Evolutionary conservation across 2,888 invertebrate species (phyloP).

Genomic region (Dicranocentrus wangi): DNA sequence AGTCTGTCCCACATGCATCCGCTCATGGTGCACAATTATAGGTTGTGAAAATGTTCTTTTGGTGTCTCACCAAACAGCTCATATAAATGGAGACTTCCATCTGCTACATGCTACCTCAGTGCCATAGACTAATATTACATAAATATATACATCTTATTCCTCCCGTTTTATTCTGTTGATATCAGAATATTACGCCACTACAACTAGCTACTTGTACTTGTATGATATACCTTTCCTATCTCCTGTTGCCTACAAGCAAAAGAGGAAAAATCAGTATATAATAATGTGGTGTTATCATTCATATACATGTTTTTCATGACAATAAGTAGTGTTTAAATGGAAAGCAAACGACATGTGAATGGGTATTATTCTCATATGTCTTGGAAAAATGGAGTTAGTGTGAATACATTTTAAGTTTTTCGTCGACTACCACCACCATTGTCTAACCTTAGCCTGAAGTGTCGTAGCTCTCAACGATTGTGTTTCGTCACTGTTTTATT

Average conservation of each 20-base stretch:
- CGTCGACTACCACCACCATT: neutral
- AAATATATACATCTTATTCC: no score
- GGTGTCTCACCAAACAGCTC: neutral
- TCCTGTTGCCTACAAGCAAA: no score
- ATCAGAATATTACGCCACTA: no score
- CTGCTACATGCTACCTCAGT: no score
- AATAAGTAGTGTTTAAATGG: constrained; percentile 5
- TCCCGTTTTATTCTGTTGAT: no score
- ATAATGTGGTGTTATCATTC: constrained; percentile 9
- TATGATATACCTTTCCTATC: no score
- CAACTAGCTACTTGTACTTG: no score
- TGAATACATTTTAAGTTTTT: constrained; percentile 1
- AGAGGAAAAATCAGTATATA: constrained; percentile 9
- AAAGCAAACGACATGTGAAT: constrained; percentile 38
- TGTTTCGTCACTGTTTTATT: constrained; percentile 46
- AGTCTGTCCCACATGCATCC: neutral
- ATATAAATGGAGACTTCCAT: no score
- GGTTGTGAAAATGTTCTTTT: neutral
- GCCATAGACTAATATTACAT: no score
- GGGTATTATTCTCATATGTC: constrained; percentile 37
- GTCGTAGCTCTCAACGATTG: neutral
- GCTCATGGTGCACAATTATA: neutral
- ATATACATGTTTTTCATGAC: constrained; percentile 18
- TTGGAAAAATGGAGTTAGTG: constrained; percentile 9
- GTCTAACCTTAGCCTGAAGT: neutral